phyloP scores from a whole-genome alignment of 2,797 vertebrate species.

The Sebastes nivosus region DNA sequence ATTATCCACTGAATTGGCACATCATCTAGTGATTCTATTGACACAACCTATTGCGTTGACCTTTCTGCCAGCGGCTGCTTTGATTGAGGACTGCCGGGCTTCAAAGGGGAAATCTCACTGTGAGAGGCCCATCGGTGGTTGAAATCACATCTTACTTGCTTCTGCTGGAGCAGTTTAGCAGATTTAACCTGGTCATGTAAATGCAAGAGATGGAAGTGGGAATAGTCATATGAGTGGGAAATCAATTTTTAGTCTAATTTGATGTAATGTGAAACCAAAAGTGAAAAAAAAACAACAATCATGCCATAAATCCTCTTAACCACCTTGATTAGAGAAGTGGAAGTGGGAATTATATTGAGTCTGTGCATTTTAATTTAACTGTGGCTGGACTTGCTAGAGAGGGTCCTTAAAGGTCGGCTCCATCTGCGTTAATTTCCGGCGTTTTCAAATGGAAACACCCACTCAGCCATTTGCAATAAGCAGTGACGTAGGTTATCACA shows the following conservation, averaged over 20 bases:
- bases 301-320: no score
- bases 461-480: no score
- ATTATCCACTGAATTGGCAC: slow-evolving; percentile 16
- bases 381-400: background rate
- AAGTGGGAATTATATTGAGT: background rate
- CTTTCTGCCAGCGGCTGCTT: slow-evolving; percentile 27
- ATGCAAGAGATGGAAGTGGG: background rate
- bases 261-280: no score
- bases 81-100: slow-evolving; percentile 12
- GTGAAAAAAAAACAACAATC: no score
- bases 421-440: no score
- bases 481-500: no score
- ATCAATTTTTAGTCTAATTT: background rate
- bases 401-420: no score
- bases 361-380: background rate
- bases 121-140: background rate
- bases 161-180: background rate
- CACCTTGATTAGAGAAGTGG: background rate
- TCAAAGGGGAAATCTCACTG: slow-evolving; percentile 14
- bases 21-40: slow-evolving; percentile 16
- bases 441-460: no score
- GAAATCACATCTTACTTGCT: background rate
- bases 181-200: background rate
- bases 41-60: background rate
- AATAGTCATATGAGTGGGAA: background rate